These are phyloP conservation scores for Theonella swinhoei DNA, from an alignment of 37 sponge, comb jelly and placozoan genomes.

Conservation along the genomic window DNA sequence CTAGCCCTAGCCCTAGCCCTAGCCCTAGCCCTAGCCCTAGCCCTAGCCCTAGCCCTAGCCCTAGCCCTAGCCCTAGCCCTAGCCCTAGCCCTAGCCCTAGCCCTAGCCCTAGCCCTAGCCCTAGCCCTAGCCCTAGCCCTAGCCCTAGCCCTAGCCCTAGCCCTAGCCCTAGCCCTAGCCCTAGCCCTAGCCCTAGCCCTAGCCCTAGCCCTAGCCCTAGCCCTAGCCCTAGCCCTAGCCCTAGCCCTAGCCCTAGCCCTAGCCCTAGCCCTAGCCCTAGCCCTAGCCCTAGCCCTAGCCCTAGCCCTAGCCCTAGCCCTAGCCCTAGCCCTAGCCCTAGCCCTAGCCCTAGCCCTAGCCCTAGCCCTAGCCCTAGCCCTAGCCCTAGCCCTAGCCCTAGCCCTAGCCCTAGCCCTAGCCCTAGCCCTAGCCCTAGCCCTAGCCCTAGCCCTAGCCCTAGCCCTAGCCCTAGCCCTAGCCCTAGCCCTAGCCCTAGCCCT, in stretches of 20 bases:
- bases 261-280: background rate
- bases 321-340: background rate
- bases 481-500: background rate
- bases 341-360: background rate
- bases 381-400: background rate
- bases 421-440: background rate
- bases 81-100: background rate
- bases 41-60: background rate
- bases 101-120: background rate
- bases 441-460: background rate
- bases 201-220: background rate
- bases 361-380: background rate
- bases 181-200: background rate
- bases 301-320: background rate
- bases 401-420: background rate
- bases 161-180: background rate
- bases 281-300: background rate
- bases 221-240: background rate
- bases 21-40: background rate
- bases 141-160: background rate
- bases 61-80: background rate
- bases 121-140: background rate
- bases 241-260: background rate
- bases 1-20: background rate
- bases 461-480: background rate